Evolutionary conservation across 2,797 vertebrate species (phyloP).

Genomic region (Falco concolor): DNA sequence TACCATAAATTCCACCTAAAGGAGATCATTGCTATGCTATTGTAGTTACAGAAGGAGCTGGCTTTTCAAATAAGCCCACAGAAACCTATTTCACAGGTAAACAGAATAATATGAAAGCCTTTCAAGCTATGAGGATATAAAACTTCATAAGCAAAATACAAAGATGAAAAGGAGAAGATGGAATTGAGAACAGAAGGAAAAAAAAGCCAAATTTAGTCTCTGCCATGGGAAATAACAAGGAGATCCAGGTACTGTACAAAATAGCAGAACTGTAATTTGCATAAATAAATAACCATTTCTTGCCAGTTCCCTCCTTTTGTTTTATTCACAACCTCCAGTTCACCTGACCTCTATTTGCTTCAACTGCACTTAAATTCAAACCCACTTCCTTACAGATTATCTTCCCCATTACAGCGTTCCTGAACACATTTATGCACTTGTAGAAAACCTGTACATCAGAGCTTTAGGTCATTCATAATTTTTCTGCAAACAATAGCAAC

Average conservation of each 20-base stretch:
- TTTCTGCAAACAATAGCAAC: not conserved
- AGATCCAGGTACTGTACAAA: not conserved
- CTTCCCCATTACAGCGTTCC: not conserved
- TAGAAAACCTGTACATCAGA: not conserved
- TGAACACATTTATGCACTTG: not conserved
- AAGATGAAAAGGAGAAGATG: not conserved
- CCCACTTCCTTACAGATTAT: not conserved
- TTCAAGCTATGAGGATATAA: not conserved
- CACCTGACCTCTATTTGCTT: not conserved
- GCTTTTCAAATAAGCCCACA: not conserved
- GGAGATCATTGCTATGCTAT: not conserved
- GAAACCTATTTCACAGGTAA: constrained; percentile 11
- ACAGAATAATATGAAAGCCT: not conserved
- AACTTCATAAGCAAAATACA: not conserved
- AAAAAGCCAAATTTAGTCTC: not conserved
- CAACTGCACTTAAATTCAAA: not conserved
- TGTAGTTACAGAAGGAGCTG: not conserved
- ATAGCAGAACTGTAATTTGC: not conserved
- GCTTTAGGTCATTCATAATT: not conserved
- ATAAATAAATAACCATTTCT: constrained; percentile 15
- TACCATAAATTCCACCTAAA: constrained; percentile 12
- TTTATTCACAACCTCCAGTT: not conserved
- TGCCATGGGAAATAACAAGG: not conserved
- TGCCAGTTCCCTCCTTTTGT: not conserved
- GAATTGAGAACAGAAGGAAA: not conserved